Evolutionary conservation across 2,797 vertebrate genomes (phyloP), one percentile per base, ranked within the genome.

Genomic region (Lacerta viridis): DNA sequence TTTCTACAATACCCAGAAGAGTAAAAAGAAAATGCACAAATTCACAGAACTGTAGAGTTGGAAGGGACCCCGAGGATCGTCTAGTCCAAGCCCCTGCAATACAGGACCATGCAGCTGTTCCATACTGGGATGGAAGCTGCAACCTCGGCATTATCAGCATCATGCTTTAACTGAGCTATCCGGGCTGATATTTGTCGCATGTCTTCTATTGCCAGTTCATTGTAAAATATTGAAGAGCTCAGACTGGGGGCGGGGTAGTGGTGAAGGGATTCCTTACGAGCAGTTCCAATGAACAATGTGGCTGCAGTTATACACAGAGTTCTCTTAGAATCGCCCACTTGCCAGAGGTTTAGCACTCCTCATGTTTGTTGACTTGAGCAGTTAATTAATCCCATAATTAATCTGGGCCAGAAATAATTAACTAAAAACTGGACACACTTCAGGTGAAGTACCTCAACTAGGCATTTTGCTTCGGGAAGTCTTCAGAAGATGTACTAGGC

Each of bases 331-430:
- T 27, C 41, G 76, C 9, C 39, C 59, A 66, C 5, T 78, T 50
- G 9, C 29, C 27, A 46, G 15, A 17, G 13, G 76, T 29, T 78
- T 29, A 50, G 29, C 43, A 5, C 3, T n/a, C 27, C 25, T 77
- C 43, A 46, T 78, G 41, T 61, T 61, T 80, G n/a, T 80, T 39
- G n/a, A 80, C n/a, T 20, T 20, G 15, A 61, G 36, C 23, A 7
- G 46, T 87, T 77, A 77, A 89, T 50, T 50, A 5, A 5, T 41
- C 17, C 80, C 83, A 79, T 39, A 76, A 36, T 43, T 77, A 77
- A 59, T 7, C 6, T 71, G 50, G 64, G 66, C 81, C 29, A 71
- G 66, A 61, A 80, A 61, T 83, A 71, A 33, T 83, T 83, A 17
- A 41, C 4, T 43, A 7, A 27, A 43, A 33, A 83, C 20, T 11